Evolutionary conservation across 2,113 vertebrate species (phyloP), one percentile per base, ranked within the genome.

Genomic region (Sclerurus mexicanus): DNA sequence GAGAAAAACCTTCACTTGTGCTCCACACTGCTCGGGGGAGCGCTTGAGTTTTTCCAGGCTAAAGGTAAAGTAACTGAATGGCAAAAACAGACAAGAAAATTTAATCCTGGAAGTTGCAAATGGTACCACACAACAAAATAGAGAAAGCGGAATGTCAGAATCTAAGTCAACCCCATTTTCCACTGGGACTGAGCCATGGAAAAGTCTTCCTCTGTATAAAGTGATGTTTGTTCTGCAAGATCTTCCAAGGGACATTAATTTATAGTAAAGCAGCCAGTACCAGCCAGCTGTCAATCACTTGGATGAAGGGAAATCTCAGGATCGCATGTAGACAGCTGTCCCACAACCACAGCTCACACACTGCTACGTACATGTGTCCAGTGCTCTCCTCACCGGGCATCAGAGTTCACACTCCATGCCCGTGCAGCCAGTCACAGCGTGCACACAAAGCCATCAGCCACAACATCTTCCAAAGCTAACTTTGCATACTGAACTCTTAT

Each of bases 1-100:
- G 91, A 76, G 84, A 76, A 89, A 96, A 96, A 93, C 68, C 92
- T 93, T 87, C 77, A 31, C 73, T 96, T 89, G 73, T 89, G 83
- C 64, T 92, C 58, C 30, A 69, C 83, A 0, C 93, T 72, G 80
- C 73, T 56, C 74, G 79, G 88, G 86, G 84, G 20, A 93, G 6
- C 23, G 27, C 66, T 84, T 46, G 56, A 84, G 59, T 62, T 85
- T 69, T 75, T 82, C 90, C 60, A 78, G 63, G 56, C n/a, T 40
- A 66, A 90, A 90, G 71, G 87, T 76, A 87, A 93, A 94, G 89
- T n/a, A 73, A 68, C 9, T 11, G 46, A 92, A 75, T 0, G 58
- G 75, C 40, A 80, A 75, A 95, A 88, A 74, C 30, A 86, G 50
- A 33, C 53, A 67, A 56, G 69, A 64, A 85, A 64, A 55, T 72